Base-by-base conservation (phyloP, 2,113 vertebrate species). In the Mormyrus lacerda region DNA sequence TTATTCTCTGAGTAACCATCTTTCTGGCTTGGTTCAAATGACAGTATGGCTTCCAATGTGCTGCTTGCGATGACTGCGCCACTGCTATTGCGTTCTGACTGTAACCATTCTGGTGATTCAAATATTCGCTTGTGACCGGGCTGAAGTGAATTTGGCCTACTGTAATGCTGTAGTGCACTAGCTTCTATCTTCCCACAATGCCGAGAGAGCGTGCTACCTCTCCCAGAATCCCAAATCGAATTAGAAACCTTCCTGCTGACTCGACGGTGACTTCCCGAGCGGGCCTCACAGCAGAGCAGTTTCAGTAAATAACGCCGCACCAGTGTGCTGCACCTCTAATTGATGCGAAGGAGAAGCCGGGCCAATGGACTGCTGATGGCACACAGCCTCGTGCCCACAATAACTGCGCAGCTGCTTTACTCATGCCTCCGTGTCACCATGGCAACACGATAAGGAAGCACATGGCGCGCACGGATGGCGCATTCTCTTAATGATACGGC, bases 221-320 rank as follows among this genome's bases (percentile, higher is more conserved):
- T 39, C 87, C 13, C 42, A 76, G 87, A 84, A 88, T 50, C 87
- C 87, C 87, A 88, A 88, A 88, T 88, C 44, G 65, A 88, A 88
- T 73, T 88, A 73, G 42, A 50, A 42, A 4, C n/a, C 53, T 13
- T 88, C 65, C 87, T 73, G 87, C 87, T 88, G 87, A 88, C 42
- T 35, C 3, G 61, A 17, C 61, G 47, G 44, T 17, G 44, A 42
- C 55, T 44, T 88, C 42, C 87, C 35, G 53, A 13, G 87, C 87
- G 27, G 24, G 35, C 53, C 31, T 19, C 31, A 21, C 19, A 45
- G 58, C 15, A 79, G 73, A 79, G 35, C 73, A 21, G 73, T 73
- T 88, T 50, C n/a, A 73, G 87, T 73, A 76, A 88, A 73, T 69
- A 48, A 45, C 2, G 2, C 9, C 44, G 11, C 24, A 45, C 82